Evolutionary conservation across 2,888 invertebrate genomes (phyloP).

Genomic region (Petrolisthes cinctipes): DNA sequence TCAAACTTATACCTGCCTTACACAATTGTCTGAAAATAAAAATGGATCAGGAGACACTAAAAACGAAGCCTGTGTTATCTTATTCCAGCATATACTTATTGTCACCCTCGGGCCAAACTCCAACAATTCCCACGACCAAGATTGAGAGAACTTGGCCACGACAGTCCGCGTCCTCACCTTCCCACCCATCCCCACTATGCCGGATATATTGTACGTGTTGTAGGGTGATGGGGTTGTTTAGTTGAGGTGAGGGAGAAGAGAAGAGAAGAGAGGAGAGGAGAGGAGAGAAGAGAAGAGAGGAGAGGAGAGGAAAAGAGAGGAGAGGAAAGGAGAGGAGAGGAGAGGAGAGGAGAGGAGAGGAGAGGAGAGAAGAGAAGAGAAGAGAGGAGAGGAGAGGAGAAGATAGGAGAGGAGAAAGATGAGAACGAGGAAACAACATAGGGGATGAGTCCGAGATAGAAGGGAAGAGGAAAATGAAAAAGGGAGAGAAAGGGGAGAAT

Average conservation of each 20-base stretch:
- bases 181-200: too few relatives aligned
- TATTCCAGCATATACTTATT: too few relatives aligned
- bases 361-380: background rate
- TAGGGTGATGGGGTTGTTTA: background rate
- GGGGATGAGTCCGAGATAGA: background rate
- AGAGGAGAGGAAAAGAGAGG: background rate
- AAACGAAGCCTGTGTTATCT: too few relatives aligned
- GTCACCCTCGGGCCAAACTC: too few relatives aligned
- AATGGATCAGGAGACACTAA: too few relatives aligned
- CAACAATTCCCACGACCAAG: too few relatives aligned
- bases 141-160: too few relatives aligned
- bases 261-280: background rate
- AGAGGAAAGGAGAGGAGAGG: background rate
- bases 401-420: background rate
- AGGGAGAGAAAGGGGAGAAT: too few relatives aligned
- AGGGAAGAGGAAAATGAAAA: background rate
- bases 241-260: background rate
- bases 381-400: background rate
- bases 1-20: too few relatives aligned
- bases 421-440: background rate
- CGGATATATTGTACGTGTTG: background rate
- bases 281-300: background rate
- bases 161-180: too few relatives aligned
- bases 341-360: background rate
- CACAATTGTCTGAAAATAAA: too few relatives aligned